phyloP scores from a whole-genome alignment of 2,888 invertebrate genomes.

The Acanthococcus lagerstroemiae region DNA sequence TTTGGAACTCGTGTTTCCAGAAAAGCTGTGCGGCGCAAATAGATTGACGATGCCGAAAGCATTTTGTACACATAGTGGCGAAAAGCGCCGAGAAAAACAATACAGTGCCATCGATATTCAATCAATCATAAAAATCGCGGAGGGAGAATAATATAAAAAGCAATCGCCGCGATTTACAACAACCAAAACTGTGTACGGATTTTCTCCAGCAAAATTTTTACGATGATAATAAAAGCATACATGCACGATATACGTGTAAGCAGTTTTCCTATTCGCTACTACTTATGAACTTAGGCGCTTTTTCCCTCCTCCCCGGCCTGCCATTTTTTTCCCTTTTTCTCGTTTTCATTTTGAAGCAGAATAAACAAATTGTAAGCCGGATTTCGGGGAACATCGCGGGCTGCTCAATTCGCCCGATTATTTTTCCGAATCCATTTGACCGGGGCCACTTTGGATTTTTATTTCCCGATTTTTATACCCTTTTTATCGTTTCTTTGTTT shows the following conservation, averaged over 20 bases:
- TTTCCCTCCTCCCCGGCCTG: neutral
- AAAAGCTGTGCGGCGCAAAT: too few relatives aligned
- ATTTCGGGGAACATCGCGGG: neutral
- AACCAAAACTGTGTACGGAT: slow-evolving; percentile 9
- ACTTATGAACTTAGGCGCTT: slow-evolving; percentile 20
- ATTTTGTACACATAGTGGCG: too few relatives aligned
- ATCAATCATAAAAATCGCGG: slow-evolving; percentile 17
- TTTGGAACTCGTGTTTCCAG: too few relatives aligned
- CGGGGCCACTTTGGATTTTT: slow-evolving; percentile 27
- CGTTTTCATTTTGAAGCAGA: neutral
- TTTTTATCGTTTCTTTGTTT: slow-evolving; percentile 30
- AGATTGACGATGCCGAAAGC: too few relatives aligned
- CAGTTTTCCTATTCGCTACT: slow-evolving; percentile 13
- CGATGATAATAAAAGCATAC: slow-evolving; percentile 25
- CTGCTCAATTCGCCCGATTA: slow-evolving; percentile 11
- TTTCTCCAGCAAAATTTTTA: slow-evolving; percentile 24
- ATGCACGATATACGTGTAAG: slow-evolving; percentile 7
- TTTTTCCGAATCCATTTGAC: slow-evolving; percentile 18
- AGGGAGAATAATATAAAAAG: slow-evolving; percentile 6
- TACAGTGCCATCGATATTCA: slow-evolving; percentile 15
- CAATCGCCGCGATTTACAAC: slow-evolving; percentile 25
- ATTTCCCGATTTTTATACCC: slow-evolving; percentile 28
- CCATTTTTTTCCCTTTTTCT: neutral
- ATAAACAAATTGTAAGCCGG: slow-evolving; percentile 21
- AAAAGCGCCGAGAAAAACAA: too few relatives aligned